Base-by-base conservation (phyloP, 2,888 invertebrate species). In the Stenodema calcarata region DNA sequence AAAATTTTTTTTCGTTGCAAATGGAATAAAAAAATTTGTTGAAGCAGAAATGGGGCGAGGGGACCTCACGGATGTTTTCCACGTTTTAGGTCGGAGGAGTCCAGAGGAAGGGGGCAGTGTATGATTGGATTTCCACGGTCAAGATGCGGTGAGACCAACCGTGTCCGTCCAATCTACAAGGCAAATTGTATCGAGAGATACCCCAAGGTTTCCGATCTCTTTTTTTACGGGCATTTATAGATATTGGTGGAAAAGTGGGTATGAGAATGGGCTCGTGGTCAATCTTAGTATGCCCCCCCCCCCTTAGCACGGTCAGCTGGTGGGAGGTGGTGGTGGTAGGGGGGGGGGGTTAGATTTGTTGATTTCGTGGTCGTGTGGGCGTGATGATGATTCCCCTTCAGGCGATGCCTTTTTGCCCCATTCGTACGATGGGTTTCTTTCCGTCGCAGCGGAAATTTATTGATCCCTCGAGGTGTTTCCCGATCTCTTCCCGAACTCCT, bases 111-210 rank as follows among this genome's bases (percentile, higher is more conserved):
- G 62, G 62, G 62, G 23, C 23, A 23, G 62, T 62, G 62, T 62
- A 62, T 86, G 86, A 86, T 86, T 86, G 86, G 86, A 86, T 86
- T 86, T 86, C 50, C 42, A 54, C 86, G 86, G 86, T 86, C 86
- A 86, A 86, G 86, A 86, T 86, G 86, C 78, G 86, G 81, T 81
- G 81, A 81, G 76, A 69, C 81, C 54, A 86, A 81, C 81, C 86
- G 86, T 86, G 81, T 54, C 70, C 18, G 81, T 81, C 23, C 86
- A 86, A 86, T 86, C 86, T 86, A 86, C 86, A 86, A 86, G 86
- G 86, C 86, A 86, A 86, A 86, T 86, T 86, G 86, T 86, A 73
- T 84, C 73, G 80, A 44, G 78, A 54, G 80, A 42, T 50, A 50
- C 23, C 62, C 44, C 18, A 47, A 69, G 75, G 75, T 84, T 47